Evolutionary conservation across 2,797 vertebrate genomes (phyloP).

Genomic region (Tragopan temminckii): DNA sequence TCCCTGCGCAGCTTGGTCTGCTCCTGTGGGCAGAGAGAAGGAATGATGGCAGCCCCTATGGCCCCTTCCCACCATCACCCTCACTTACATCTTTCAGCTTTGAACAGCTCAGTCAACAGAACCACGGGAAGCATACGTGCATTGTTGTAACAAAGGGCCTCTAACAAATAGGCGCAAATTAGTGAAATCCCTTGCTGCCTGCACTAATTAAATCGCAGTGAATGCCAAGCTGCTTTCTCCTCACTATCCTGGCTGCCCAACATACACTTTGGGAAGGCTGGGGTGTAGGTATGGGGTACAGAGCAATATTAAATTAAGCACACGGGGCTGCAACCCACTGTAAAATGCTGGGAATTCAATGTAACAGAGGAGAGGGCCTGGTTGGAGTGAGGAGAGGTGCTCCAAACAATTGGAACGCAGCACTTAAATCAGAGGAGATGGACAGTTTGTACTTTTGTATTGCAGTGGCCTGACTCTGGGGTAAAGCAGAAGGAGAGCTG

Average conservation of each 20-base stretch:
- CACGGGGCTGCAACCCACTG: fast-evolving
- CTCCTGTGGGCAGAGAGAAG: conserved; percentile 78
- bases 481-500: not conserved
- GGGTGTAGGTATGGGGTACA: not conserved
- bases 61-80: not conserved
- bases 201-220: not conserved
- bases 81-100: not conserved
- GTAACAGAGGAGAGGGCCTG: not conserved
- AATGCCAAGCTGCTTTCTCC: not conserved
- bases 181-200: not conserved
- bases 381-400: not conserved
- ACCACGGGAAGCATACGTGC: fast-evolving
- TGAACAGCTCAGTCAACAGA: not conserved
- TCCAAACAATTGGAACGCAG: not conserved
- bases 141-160: fast-evolving
- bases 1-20: conserved; percentile 87
- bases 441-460: not conserved
- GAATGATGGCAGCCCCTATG: fast-evolving
- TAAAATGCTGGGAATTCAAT: not conserved
- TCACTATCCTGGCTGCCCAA: not conserved
- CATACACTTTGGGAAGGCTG: fast-evolving
- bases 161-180: not conserved
- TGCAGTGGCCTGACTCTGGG: not conserved
- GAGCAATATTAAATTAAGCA: not conserved
- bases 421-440: not conserved